Evolutionary conservation across 2,113 vertebrate genomes (phyloP).

Genomic region (Sinosuthora webbiana): DNA sequence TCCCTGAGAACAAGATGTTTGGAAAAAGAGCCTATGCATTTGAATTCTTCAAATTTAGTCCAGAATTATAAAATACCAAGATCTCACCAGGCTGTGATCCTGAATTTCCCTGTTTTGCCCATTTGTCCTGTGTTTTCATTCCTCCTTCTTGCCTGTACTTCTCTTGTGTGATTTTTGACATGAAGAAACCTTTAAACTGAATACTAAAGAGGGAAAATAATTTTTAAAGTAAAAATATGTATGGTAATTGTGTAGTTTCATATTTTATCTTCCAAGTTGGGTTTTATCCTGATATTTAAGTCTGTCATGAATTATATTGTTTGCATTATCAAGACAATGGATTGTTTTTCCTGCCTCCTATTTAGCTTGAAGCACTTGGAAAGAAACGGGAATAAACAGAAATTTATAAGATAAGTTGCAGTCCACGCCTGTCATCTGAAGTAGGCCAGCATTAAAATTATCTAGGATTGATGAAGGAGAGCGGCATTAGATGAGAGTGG

Average conservation of each 20-base stretch:
- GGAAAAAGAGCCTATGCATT: conserved; percentile 25
- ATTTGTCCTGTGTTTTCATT: neutral
- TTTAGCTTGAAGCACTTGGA: neutral
- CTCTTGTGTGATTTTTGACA: neutral
- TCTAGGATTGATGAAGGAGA: conserved; percentile 1
- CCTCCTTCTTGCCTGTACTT: neutral
- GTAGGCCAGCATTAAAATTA: neutral
- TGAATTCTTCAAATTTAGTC: conserved; percentile 41
- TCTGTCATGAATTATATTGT: neutral
- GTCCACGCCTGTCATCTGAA: neutral
- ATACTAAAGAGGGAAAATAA: neutral
- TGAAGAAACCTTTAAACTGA: neutral
- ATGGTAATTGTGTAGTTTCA: neutral
- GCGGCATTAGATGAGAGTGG: neutral
- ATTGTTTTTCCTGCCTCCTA: neutral
- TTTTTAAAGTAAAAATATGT: neutral
- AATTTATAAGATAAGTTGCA: neutral
- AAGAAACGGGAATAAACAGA: neutral
- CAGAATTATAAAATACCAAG: conserved; percentile 5
- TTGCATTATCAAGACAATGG: neutral
- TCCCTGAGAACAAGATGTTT: conserved; percentile 1
- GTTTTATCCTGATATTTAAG: neutral
- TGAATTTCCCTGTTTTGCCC: neutral
- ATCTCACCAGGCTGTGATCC: neutral
- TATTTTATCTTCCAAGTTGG: neutral